Conservation (phyloP, 2,113 vertebrate genomes). For the Cichladusa arquata region DNA sequence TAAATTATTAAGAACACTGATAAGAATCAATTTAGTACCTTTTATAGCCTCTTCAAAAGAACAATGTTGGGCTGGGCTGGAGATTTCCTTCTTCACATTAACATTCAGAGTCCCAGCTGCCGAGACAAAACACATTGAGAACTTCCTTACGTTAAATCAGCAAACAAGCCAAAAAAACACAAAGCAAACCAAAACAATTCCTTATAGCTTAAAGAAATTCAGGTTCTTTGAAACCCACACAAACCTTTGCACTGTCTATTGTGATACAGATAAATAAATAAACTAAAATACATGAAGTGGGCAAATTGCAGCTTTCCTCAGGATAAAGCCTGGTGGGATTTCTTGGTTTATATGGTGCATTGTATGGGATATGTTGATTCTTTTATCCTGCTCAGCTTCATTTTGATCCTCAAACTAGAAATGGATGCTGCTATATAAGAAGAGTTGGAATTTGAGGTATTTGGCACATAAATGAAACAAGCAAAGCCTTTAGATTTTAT, state of each 20-base stretch:
- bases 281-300: neutral
- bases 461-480: neutral
- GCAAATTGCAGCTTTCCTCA: neutral
- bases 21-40: conserved; percentile 80
- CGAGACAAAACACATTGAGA: conserved; percentile 47
- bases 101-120: conserved; percentile 81
- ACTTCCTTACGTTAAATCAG: conserved; percentile 36
- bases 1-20: conserved; percentile 33
- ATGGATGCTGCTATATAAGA: neutral
- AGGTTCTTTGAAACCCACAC: neutral
- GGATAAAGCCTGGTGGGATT: neutral
- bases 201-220: neutral
- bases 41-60: conserved; percentile 93
- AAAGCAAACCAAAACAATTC: neutral
- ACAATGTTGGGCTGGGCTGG: conserved; percentile 89
- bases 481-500: neutral
- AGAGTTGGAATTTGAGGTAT: neutral
- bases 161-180: neutral
- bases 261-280: neutral
- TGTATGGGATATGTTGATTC: neutral
- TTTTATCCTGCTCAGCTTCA: neutral
- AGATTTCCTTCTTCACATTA: conserved; percentile 91
- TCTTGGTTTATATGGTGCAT: neutral
- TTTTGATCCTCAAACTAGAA: neutral
- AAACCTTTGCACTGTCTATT: neutral